Percentiles rank a stretch among this genome's conserved stretches.
Conservation (phyloP, 2,797 vertebrate genomes). For the Lutjanus argentimaculatus region DNA sequence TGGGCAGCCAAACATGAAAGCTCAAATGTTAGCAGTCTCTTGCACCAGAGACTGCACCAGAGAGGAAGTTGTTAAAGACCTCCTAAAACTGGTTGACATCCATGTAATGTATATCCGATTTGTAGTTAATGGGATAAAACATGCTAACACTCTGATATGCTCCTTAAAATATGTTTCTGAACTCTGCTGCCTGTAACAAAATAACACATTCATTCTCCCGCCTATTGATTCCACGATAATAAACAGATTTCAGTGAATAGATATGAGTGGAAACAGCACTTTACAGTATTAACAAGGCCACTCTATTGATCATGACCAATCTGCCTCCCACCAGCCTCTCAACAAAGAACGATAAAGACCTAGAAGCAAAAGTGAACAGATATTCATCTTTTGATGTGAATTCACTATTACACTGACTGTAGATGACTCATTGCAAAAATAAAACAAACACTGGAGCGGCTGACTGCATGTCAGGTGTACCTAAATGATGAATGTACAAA, state of each 20-base stretch:
- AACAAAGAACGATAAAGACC: slow-evolving; percentile 45
- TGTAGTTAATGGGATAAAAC: slow-evolving; percentile 4
- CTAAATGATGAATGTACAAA: slow-evolving; percentile 26
- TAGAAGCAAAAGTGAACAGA: slow-evolving; percentile 46
- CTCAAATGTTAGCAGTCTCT: not conserved
- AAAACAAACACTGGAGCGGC: slow-evolving; percentile 48
- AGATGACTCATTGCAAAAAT: slow-evolving; percentile 49
- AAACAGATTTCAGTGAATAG: slow-evolving; percentile 40
- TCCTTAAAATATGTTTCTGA: not conserved
- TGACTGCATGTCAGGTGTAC: slow-evolving; percentile 27
- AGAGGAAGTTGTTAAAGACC: not conserved
- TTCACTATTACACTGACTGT: slow-evolving; percentile 35
- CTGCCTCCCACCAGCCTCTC: slow-evolving; percentile 52
- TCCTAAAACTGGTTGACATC: not conserved
- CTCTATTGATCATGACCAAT: slow-evolving; percentile 63
- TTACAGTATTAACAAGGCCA: slow-evolving; percentile 52
- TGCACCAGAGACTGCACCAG: not conserved
- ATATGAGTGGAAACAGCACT: slow-evolving; percentile 50
- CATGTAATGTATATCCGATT: not conserved
- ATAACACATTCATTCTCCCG: slow-evolving; percentile 10
- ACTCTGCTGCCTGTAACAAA: slow-evolving; percentile 4
- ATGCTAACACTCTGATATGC: not conserved
- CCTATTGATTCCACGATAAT: slow-evolving; percentile 31
- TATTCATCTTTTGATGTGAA: slow-evolving; percentile 52
- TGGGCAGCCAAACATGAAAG: not conserved